Evolutionary conservation across 2,888 invertebrate species (phyloP), one percentile per base, ranked within the genome.

Genomic region (Epinotia nisella): DNA sequence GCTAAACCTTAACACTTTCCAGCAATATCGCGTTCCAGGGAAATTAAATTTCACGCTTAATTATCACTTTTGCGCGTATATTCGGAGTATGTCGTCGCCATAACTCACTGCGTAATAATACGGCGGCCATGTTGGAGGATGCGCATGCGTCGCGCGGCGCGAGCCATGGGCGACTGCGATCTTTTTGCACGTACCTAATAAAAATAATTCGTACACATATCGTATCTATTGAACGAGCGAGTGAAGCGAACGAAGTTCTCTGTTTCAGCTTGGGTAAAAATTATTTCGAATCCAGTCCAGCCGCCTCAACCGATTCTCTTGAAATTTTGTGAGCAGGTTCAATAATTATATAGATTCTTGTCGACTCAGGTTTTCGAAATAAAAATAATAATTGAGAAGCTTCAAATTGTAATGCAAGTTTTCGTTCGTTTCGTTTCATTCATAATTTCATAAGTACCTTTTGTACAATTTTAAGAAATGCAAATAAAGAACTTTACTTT

Each of bases 41-140:
- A 90, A 90, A 88, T 85, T 85, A 87, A 88, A 89, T 91, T 90
- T 91, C 89, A 84, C 88, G 87, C 85, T 82, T 89, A 91, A 92
- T 92, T 91, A 92, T 91, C 91, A 87, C 89, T 88, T 87, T 85
- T 85, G 87, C 83, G 81, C 79, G 83, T 86, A 83, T 85, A 82
- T 86, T 75, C 78, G 78, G 80, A 66, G 85, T 85, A 89, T 88
- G 90, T 91, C 91, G 87, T 85, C 89, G 88, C 89, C 87, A 90
- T 92, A 91, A 91, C 86, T 92, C 91, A 92, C 88, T 71, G 78
- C 80, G 83, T 92, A 93, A 92, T 92, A 90, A 91, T 86, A 91
- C 80, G 84, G 85, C 87, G 88, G 87, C 80, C 78, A 78, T 79
- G 78, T 83, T 76, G 76, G 79, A 87, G 86, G 91, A 91, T 91